Conservation (phyloP, 1,140 invertebrate species). For the Atta cephalotes region DNA sequence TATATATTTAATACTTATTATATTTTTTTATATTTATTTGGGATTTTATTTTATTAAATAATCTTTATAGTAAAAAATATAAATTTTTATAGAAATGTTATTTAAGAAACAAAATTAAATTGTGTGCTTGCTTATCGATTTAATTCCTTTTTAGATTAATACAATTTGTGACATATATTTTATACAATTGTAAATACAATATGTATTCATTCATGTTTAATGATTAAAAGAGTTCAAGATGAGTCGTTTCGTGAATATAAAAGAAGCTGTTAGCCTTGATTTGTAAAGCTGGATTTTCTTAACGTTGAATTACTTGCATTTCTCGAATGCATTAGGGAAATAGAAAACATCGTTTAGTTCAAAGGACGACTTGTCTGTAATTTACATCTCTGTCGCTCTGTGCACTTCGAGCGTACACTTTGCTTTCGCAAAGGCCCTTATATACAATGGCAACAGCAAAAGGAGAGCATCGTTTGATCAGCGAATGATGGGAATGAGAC, state of each 20-base stretch:
- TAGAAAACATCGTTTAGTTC: constrained; percentile 33
- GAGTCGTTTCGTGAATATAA: constrained; percentile 17
- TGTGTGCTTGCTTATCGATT: background rate
- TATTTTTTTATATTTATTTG: background rate
- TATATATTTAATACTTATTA: background rate
- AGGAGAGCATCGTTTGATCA: constrained; percentile 37
- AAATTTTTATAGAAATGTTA: background rate
- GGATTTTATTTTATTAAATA: background rate
- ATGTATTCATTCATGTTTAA: background rate
- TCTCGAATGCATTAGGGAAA: constrained; percentile 35
- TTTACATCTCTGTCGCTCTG: constrained; percentile 37
- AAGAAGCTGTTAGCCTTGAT: background rate
- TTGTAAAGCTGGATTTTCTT: background rate
- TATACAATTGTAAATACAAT: background rate
- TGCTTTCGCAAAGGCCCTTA: constrained; percentile 13
- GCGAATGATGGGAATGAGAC: constrained; percentile 20
- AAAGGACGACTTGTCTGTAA: constrained; percentile 26
- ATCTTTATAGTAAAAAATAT: background rate
- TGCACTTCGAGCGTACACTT: background rate
- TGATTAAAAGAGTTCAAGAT: background rate
- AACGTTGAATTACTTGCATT: constrained; percentile 22
- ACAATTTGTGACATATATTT: constrained; percentile 19
- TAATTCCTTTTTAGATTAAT: constrained; percentile 8
- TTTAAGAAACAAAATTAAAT: background rate
- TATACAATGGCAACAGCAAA: constrained; percentile 35